Conservation (phyloP, 1,140 invertebrate species). For the Branchinecta lynchi region DNA sequence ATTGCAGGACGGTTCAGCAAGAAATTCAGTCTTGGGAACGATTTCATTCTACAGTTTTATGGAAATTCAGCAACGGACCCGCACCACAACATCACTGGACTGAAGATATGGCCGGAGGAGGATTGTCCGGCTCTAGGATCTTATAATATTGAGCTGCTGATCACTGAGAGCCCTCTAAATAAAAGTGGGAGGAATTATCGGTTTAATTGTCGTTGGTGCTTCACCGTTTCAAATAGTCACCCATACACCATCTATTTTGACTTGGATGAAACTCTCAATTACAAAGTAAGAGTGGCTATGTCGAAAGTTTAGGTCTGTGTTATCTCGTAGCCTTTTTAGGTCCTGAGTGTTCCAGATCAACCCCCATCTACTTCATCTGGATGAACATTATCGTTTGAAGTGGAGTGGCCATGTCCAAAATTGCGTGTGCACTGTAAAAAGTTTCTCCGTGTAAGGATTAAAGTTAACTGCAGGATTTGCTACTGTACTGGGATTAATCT, state of each 20-base stretch:
- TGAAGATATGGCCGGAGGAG: conserved; percentile 3
- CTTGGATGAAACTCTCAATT: background rate
- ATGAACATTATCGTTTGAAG: too few species aligned
- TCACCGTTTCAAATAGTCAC: background rate
- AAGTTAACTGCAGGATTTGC: too few species aligned
- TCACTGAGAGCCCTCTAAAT: background rate
- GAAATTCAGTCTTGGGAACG: background rate
- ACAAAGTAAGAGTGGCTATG: background rate
- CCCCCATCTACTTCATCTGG: too few species aligned
- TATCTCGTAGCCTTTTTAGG: too few species aligned
- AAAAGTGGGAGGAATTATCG: background rate
- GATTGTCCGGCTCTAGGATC: background rate
- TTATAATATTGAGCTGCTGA: background rate
- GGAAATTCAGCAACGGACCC: background rate
- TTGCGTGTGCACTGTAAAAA: too few species aligned
- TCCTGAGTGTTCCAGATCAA: too few species aligned
- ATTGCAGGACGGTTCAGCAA: background rate
- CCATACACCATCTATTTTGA: background rate
- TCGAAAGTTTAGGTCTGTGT: background rate
- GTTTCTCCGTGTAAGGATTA: too few species aligned
- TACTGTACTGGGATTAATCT: too few species aligned
- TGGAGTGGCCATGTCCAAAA: too few species aligned
- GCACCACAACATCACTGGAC: background rate
- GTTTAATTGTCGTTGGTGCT: background rate
- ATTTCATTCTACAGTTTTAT: conserved; percentile 5